Conservation (phyloP, 2,888 invertebrate genomes). For the Lasius fuliginosus region DNA sequence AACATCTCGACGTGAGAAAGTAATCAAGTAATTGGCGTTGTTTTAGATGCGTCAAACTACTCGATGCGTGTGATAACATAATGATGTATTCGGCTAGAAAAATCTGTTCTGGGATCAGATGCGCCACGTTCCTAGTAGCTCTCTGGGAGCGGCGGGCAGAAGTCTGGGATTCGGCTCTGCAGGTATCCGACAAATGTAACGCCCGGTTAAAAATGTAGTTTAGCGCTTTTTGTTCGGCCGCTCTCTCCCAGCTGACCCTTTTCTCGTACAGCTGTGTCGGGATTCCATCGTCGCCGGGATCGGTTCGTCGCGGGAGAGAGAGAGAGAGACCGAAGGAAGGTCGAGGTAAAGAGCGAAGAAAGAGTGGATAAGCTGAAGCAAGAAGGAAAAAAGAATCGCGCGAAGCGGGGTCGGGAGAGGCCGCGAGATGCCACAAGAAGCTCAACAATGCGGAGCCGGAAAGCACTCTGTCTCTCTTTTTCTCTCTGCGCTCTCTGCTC, state of each 20-base stretch:
- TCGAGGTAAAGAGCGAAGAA: slow-evolving; percentile 21
- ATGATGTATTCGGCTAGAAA: slow-evolving; percentile 1
- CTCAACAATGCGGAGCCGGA: slow-evolving; percentile 79
- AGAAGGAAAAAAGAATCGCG: slow-evolving; percentile 47
- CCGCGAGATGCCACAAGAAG: slow-evolving; percentile 73
- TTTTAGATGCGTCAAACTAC: not conserved
- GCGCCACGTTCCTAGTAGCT: slow-evolving; percentile 64
- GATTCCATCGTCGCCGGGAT: slow-evolving; percentile 70
- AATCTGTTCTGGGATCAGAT: not conserved
- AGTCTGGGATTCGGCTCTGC: slow-evolving; percentile 49
- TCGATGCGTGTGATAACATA: not conserved
- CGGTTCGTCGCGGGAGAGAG: slow-evolving; percentile 18
- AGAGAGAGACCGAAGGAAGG: slow-evolving; percentile 46
- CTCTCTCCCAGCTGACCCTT: slow-evolving; percentile 48
- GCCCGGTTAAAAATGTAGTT: slow-evolving; percentile 79
- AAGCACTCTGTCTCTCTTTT: slow-evolving; percentile 58
- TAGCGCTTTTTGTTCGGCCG: slow-evolving; percentile 72
- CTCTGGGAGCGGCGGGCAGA: slow-evolving; percentile 53
- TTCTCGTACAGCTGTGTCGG: slow-evolving; percentile 74
- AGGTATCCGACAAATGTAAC: slow-evolving; percentile 83
- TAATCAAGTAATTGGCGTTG: not conserved
- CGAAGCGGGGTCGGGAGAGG: slow-evolving; percentile 49
- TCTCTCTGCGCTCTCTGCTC: not conserved
- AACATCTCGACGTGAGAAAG: not conserved
- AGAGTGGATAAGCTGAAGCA: slow-evolving; percentile 40